Evolutionary conservation across 2,888 invertebrate genomes (phyloP).

Genomic region (Leptinotarsa juncta): DNA sequence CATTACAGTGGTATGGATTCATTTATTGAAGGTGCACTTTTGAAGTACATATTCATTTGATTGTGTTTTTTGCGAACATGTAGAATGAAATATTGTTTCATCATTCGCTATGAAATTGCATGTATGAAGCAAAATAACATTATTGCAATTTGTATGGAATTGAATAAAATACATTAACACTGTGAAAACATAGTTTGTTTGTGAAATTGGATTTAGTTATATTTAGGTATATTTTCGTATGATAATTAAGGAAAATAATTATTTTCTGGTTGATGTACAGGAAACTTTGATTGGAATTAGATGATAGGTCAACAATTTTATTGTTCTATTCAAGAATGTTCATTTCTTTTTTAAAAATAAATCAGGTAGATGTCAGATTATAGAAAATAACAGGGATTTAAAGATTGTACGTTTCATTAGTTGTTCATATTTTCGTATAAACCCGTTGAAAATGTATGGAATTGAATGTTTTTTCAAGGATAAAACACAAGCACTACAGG

Average conservation of each 20-base stretch:
- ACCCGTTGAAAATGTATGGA: too few species aligned
- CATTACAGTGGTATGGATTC: background rate
- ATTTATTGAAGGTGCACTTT: background rate
- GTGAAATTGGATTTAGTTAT: background rate
- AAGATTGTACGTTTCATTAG: too few species aligned
- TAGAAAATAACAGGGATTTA: background rate
- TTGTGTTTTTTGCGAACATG: background rate
- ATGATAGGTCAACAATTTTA: too few species aligned
- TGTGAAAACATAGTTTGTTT: background rate
- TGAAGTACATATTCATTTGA: background rate
- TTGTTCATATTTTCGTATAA: too few species aligned
- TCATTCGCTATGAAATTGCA: conserved; percentile 1
- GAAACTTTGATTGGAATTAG: too few species aligned
- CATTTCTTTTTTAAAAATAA: background rate
- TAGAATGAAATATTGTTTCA: background rate
- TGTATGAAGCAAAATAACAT: background rate
- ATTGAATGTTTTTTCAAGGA: too few species aligned
- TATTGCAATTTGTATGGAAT: conserved; percentile 8
- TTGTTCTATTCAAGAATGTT: background rate
- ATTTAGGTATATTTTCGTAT: background rate
- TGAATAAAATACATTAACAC: background rate
- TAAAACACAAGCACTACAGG: too few species aligned
- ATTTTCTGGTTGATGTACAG: background rate
- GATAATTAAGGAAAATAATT: background rate
- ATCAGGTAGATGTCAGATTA: too few species aligned